A percentile compares a stretch with the other conserved stretches of the same genome.
Conservation (phyloP, 2,113 vertebrate species). For the Colius striatus region DNA sequence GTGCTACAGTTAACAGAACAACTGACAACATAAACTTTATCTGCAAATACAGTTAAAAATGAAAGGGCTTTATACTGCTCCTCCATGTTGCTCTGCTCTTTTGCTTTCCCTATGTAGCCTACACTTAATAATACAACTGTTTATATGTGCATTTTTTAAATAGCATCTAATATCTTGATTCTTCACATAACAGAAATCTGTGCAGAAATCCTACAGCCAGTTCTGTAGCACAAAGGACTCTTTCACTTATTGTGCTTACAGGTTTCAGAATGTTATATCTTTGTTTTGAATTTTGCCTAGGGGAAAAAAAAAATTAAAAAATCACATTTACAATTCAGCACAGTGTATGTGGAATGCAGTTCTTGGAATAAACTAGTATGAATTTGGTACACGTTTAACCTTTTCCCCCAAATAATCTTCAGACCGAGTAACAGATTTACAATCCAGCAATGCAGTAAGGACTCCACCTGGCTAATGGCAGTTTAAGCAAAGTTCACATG, state of each 20-base stretch:
- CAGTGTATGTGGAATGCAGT: slow-evolving; percentile 23
- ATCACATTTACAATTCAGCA: not conserved
- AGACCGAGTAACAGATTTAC: slow-evolving; percentile 38
- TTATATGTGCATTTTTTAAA: not conserved
- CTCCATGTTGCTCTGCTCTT: not conserved
- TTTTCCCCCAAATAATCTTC: slow-evolving; percentile 42
- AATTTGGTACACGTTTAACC: slow-evolving; percentile 27
- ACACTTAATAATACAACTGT: not conserved
- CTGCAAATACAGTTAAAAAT: slow-evolving; percentile 28
- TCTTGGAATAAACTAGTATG: slow-evolving; percentile 44
- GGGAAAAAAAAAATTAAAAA: not conserved
- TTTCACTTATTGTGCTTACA: not conserved
- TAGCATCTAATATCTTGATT: not conserved
- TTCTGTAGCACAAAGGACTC: not conserved
- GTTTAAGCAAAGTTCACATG: slow-evolving; percentile 22
- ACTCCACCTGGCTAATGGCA: slow-evolving; percentile 35
- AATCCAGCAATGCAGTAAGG: slow-evolving; percentile 9
- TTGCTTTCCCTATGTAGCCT: not conserved
- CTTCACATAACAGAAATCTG: not conserved
- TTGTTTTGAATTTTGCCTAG: slow-evolving; percentile 20
- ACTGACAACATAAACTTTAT: not conserved
- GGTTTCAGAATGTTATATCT: slow-evolving; percentile 9
- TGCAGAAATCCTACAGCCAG: not conserved
- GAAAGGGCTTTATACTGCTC: not conserved
- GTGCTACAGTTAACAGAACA: not conserved